Evolutionary conservation across 2,113 vertebrate species (phyloP).

Genomic region (Brachyistius frenatus): DNA sequence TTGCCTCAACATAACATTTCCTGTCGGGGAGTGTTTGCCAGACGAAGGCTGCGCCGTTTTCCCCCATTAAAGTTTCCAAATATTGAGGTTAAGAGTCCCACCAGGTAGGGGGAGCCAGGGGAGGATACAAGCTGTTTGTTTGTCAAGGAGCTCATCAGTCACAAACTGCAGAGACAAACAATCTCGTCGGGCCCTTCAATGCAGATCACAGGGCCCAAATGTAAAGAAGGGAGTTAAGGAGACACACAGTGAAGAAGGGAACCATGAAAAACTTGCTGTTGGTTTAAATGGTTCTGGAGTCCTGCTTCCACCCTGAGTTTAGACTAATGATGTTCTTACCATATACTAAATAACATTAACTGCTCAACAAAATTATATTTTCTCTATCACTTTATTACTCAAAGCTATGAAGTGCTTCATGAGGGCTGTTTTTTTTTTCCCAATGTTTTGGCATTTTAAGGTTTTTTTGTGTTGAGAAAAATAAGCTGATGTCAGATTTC

Average conservation of each 20-base stretch:
- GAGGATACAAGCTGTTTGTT: conserved; percentile 30
- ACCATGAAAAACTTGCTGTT: not conserved
- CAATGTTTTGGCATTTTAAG: no score
- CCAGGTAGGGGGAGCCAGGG: not conserved
- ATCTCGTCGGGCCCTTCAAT: conserved; percentile 3
- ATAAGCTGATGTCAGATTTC: no score
- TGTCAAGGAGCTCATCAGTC: conserved; percentile 41
- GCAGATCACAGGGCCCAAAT: conserved; percentile 5
- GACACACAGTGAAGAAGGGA: not conserved
- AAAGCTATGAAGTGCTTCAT: no score
- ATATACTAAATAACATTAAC: no score
- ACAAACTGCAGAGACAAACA: conserved; percentile 10
- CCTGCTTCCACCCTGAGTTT: no score
- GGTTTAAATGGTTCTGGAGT: no score
- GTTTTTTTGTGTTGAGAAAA: no score
- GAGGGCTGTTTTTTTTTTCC: no score
- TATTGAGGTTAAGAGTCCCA: conserved; percentile 39
- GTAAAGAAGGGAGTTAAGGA: not conserved
- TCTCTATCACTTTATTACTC: no score
- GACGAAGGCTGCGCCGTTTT: conserved; percentile 1
- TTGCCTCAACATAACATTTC: not conserved
- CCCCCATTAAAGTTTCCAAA: conserved; percentile 26
- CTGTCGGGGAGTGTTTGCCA: conserved; percentile 5
- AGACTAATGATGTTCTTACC: no score
- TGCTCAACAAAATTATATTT: no score